Evolutionary conservation across 2,888 invertebrate genomes (phyloP), one percentile per base, ranked within the genome.

Genomic region (Malthinus flaveolus): DNA sequence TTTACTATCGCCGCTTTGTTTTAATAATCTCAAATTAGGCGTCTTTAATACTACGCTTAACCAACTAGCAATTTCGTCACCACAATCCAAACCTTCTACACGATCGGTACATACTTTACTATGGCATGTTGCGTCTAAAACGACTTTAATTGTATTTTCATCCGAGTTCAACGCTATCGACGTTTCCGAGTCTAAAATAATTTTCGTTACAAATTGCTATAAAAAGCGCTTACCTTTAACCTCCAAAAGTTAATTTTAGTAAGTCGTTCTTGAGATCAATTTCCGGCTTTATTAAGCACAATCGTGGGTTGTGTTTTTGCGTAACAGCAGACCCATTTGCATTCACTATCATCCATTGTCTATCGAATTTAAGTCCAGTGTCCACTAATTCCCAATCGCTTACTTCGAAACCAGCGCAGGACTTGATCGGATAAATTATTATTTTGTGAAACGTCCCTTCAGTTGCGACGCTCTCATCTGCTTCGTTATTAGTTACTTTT

Each of bases 341-440:
- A 69, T 88, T 90, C 6, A 94, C 84, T 59, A 98, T 88, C 93
- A 97, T 94, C 95, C 96, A 98, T 72, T 90, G 87, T 65, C 97
- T 84, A 78, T 98, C 98, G 76, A 89, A 94, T 70, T 88, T 83
- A 32, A 98, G 83, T 0, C 97, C 97, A 69, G 87, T 87, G 0
- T 78, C 69, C 8, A 87, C 88, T 52, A 97, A 77, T 57, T 82
- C 81, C 95, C 97, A 97, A 6, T 81, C 75, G 7, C 76, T 71
- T 23, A 91, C 84, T 79, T 88, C 85, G 71, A 88, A 89, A 6
- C 90, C 87, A 0, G 87, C 93, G 78, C 96, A 96, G 0, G 96
- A 96, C 80, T 97, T 97, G 5, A 97, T 83, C 0, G 97, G 97
- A 76, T 91, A 97, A 45, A 96, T 82, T 71, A 84, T 86, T 62